Percentiles rank a stretch among this genome's conserved stretches.
phyloP scores from a whole-genome alignment of 2,113 vertebrate species.

The Leucosticte australis region DNA sequence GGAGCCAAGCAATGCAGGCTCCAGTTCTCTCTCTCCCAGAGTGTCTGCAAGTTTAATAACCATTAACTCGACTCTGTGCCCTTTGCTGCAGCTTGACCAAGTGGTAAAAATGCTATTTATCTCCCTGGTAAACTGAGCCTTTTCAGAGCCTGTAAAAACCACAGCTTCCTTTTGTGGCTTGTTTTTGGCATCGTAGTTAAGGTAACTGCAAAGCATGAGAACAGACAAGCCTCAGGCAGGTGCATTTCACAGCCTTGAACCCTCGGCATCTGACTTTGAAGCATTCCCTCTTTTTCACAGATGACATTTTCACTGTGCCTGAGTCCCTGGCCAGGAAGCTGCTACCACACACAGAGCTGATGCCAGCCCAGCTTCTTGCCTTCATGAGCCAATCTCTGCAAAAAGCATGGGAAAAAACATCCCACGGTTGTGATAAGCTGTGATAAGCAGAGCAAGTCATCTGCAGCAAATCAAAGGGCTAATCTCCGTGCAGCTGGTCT shows the following conservation, averaged over 20 bases:
- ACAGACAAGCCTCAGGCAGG: not conserved
- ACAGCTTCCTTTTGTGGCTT: not conserved
- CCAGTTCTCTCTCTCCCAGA: not conserved
- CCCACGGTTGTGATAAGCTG: not conserved
- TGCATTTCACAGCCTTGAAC: not conserved
- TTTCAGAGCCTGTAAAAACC: not conserved
- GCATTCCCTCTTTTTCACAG: not conserved
- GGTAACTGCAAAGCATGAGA: not conserved
- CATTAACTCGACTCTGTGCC: not conserved
- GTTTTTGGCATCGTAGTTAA: not conserved
- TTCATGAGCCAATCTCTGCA: not conserved
- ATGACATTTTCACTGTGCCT: not conserved
- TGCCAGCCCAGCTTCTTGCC: not conserved
- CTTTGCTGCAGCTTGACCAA: not conserved
- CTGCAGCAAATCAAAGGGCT: conserved; percentile 18
- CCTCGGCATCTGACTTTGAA: not conserved
- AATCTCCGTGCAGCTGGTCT: not conserved
- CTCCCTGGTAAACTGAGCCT: not conserved
- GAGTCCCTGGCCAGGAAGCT: not conserved
- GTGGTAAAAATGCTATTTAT: not conserved
- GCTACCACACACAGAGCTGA: not conserved
- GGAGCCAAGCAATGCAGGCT: not conserved
- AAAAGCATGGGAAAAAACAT: not conserved
- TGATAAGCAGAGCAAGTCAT: conserved; percentile 4
- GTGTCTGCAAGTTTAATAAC: not conserved